Percentiles rank a stretch among this genome's conserved stretches.
phyloP scores from a whole-genome alignment of 2,888 invertebrate species.

The Yponomeuta evonymella region DNA sequence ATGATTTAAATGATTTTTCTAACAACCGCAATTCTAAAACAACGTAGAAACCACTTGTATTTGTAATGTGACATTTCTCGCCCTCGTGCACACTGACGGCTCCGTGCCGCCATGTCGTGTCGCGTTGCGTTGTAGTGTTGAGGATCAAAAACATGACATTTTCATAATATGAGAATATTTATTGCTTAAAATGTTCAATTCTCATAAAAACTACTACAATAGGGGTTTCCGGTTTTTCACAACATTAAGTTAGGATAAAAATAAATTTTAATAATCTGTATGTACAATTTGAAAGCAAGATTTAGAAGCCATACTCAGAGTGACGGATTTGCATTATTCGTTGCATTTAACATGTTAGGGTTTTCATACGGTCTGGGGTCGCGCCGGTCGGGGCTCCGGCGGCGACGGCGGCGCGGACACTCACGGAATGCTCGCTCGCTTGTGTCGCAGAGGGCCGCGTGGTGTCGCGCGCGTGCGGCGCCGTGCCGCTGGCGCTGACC shows the following conservation, averaged over 20 bases:
- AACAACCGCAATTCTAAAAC: too few species aligned
- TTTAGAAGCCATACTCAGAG: background rate
- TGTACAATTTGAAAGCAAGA: background rate
- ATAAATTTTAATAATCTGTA: background rate
- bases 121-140: background rate
- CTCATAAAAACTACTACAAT: slow-evolving; percentile 3
- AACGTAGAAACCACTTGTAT: too few species aligned
- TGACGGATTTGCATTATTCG: background rate
- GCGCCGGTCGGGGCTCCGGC: background rate
- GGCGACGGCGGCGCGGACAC: slow-evolving; percentile 20
- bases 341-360: background rate
- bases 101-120: background rate
- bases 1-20: too few species aligned
- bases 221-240: background rate
- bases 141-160: background rate
- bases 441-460: slow-evolving; percentile 37
- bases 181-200: background rate
- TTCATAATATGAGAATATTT: slow-evolving; percentile 1
- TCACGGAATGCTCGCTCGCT: background rate
- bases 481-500: slow-evolving; percentile 41
- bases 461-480: slow-evolving; percentile 42
- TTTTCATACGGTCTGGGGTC: background rate
- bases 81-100: background rate
- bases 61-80: too few species aligned
- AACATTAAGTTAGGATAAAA: background rate